A percentile compares a stretch with the other conserved stretches of the same genome.
These are phyloP conservation scores for Oxyteleia sp. DNA, from an alignment of 2,888 invertebrate genomes.

Conservation along the genomic window DNA sequence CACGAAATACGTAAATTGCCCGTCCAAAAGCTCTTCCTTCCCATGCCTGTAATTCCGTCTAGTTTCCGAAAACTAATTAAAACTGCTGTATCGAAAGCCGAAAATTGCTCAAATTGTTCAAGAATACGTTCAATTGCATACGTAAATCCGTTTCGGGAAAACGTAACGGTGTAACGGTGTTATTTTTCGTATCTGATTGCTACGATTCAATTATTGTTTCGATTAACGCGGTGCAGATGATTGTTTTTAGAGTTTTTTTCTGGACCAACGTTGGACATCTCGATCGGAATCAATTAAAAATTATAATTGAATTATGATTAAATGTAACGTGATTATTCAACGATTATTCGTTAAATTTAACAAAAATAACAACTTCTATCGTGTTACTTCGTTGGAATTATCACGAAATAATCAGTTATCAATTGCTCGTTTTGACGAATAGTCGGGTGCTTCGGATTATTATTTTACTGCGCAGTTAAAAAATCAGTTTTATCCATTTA, in stretches of 20 bases:
- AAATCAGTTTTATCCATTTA: too few species aligned
- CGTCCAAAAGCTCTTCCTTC: constrained; percentile 58
- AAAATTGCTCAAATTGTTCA: constrained; percentile 51
- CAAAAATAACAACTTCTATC: too few species aligned
- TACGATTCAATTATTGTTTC: constrained; percentile 53
- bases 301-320: too few species aligned
- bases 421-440: too few species aligned
- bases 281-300: too few species aligned
- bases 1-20: constrained; percentile 80
- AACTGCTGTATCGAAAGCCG: constrained; percentile 36
- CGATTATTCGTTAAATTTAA: too few species aligned
- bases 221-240: constrained; percentile 16
- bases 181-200: constrained; percentile 45
- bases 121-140: constrained; percentile 27
- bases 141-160: constrained; percentile 16
- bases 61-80: constrained; percentile 63
- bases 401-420: too few species aligned
- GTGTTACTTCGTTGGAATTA: too few species aligned
- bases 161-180: constrained; percentile 30
- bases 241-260: not conserved
- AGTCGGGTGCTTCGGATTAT: too few species aligned
- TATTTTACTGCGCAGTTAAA: too few species aligned
- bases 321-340: too few species aligned
- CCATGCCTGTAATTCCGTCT: constrained; percentile 32
- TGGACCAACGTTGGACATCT: too few species aligned